Evolutionary conservation across 2,888 invertebrate species (phyloP), one percentile per base, ranked within the genome.

Genomic region (Aphelenchoides bicaudatus): DNA sequence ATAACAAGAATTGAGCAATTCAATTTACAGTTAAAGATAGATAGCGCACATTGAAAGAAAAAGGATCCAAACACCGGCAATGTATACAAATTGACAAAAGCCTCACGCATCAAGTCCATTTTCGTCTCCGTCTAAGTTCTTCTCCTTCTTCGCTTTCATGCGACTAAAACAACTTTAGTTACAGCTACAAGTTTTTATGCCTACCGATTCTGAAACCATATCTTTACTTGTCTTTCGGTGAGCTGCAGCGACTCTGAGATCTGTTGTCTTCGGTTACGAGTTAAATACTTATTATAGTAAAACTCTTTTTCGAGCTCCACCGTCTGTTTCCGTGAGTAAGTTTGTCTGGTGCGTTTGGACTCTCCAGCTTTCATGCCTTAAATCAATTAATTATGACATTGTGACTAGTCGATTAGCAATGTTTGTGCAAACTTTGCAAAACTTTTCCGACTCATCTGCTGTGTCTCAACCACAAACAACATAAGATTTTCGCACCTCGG

Each of bases 181-280:
- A n/a, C n/a, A n/a, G n/a, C n/a, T n/a, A n/a, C n/a, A n/a, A n/a
- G n/a, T n/a, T n/a, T n/a, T n/a, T n/a, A n/a, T n/a, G n/a, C n/a
- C n/a, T n/a, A n/a, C 25, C 77, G 68, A 53, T 77, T 77, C 66
- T 77, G 77, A 60, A 77, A 77, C 77, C 75, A 76, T 52, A 75
- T 76, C 59, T 77, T 76, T 16, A 75, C 72, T 64, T 77, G 77
- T 65, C 77, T 57, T 59, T 77, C 77, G 6, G 76, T 73, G 43
- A 77, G 61, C 47, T 72, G 70, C 19, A 77, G 61, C 13, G 65
- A 67, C 62, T 74, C 72, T 6, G 73, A 72, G 48, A 77, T 78
- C 54, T 77, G 74, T 49, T 78, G 74, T 49, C 77, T 53, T 34
- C 77, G 59, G 54, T 73, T 74, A 49, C 74, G 59, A 5, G 72